These are phyloP conservation scores for Acanthochromis polyacanthus DNA, from an alignment of 2,113 vertebrate genomes.

Conservation along the genomic window DNA sequence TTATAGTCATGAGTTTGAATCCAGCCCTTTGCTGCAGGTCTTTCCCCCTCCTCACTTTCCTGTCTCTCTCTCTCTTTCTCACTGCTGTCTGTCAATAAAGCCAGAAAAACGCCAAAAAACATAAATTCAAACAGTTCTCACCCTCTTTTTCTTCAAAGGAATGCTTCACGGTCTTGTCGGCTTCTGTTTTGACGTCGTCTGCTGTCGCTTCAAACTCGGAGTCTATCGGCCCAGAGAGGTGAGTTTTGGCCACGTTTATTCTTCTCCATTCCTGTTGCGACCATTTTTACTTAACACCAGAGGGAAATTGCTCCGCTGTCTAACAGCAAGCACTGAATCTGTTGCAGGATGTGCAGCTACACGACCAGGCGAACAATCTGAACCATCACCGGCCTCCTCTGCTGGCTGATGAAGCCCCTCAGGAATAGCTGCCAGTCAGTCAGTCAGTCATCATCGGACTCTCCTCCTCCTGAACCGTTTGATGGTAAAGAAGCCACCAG, in stretches of 20 bases:
- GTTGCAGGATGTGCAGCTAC: constrained; percentile 53
- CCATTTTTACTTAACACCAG: too few species aligned
- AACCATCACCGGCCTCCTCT: constrained; percentile 67
- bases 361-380: constrained; percentile 70
- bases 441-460: not conserved
- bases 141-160: constrained; percentile 80
- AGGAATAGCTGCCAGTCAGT: constrained; percentile 39
- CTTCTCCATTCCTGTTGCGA: too few species aligned
- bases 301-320: too few species aligned
- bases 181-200: constrained; percentile 91
- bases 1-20: too few species aligned
- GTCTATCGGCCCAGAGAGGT: constrained; percentile 86
- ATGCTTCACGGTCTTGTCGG: constrained; percentile 94
- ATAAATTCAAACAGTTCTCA: too few species aligned
- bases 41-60: too few species aligned
- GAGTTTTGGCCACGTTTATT: constrained; percentile 57
- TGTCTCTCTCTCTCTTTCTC: too few species aligned
- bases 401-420: constrained; percentile 49
- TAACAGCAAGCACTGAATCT: not conserved
- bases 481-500: too few species aligned
- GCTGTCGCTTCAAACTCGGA: constrained; percentile 93
- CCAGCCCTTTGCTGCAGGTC: too few species aligned
- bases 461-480: not conserved
- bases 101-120: too few species aligned
- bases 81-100: too few species aligned